Evolutionary conservation across 2,888 invertebrate genomes (phyloP).

Genomic region (Ormia ochracea): DNA sequence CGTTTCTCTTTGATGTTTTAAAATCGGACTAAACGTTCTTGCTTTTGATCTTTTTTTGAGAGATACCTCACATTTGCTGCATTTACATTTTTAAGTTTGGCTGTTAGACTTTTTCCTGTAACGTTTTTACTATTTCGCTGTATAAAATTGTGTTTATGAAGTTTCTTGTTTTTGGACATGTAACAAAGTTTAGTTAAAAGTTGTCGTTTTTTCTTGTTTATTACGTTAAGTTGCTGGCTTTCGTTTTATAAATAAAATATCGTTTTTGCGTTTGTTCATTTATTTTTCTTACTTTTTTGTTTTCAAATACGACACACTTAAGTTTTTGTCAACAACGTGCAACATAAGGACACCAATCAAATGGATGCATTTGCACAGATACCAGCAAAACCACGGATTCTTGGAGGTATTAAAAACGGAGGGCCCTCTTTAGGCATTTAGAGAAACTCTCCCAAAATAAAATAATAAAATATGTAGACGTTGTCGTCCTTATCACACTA

Average conservation of each 20-base stretch:
- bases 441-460: no score
- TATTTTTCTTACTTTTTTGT: slow-evolving; percentile 47
- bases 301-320: slow-evolving; percentile 53
- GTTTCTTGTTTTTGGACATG: slow-evolving; percentile 45
- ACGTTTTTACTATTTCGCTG: neutral
- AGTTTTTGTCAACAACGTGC: slow-evolving; percentile 50
- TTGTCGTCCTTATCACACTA: no score
- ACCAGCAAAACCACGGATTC: neutral
- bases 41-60: neutral
- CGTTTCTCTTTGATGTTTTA: no score
- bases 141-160: slow-evolving; percentile 1
- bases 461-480: no score
- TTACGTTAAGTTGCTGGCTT: slow-evolving; percentile 1
- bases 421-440: neutral
- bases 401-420: neutral
- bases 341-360: slow-evolving; percentile 41
- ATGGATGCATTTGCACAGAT: neutral
- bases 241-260: slow-evolving; percentile 36
- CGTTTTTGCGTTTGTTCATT: slow-evolving; percentile 39
- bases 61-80: neutral
- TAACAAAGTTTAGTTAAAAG: slow-evolving; percentile 43
- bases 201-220: neutral
- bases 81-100: neutral
- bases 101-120: neutral
- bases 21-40: no score